Conservation (phyloP, 2,113 vertebrate species). For the Thunnus thynnus region DNA sequence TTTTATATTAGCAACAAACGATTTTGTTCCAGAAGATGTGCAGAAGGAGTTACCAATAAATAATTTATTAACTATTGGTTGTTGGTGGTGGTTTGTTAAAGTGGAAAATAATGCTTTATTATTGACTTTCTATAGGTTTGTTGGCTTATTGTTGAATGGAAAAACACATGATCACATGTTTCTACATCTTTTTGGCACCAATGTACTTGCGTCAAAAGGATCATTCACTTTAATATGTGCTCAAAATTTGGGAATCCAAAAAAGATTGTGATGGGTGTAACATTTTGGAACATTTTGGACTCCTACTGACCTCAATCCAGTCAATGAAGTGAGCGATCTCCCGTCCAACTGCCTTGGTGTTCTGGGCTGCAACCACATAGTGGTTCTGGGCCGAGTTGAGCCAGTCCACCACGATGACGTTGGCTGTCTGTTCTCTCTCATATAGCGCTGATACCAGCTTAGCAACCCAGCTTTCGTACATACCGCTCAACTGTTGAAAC, state of each 20-base stretch:
- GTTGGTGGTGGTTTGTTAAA: too few species aligned
- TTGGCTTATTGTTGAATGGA: too few species aligned
- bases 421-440: constrained; percentile 79
- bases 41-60: too few species aligned
- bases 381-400: constrained; percentile 85
- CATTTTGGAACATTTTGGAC: neutral
- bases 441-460: constrained; percentile 84
- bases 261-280: neutral
- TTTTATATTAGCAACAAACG: too few species aligned
- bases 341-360: constrained; percentile 82
- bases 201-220: neutral
- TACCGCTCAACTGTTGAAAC: constrained; percentile 80
- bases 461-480: constrained; percentile 87
- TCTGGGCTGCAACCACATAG: constrained; percentile 84
- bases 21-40: too few species aligned
- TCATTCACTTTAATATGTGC: neutral
- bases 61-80: too few species aligned
- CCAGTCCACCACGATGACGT: constrained; percentile 88
- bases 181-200: too few species aligned
- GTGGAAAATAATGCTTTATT: too few species aligned
- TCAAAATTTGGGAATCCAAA: too few species aligned
- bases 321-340: constrained; percentile 84
- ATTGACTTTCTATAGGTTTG: too few species aligned
- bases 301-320: constrained; percentile 84
- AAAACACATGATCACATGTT: too few species aligned